Conservation (phyloP, 2,113 vertebrate species). For the Grus americana region DNA sequence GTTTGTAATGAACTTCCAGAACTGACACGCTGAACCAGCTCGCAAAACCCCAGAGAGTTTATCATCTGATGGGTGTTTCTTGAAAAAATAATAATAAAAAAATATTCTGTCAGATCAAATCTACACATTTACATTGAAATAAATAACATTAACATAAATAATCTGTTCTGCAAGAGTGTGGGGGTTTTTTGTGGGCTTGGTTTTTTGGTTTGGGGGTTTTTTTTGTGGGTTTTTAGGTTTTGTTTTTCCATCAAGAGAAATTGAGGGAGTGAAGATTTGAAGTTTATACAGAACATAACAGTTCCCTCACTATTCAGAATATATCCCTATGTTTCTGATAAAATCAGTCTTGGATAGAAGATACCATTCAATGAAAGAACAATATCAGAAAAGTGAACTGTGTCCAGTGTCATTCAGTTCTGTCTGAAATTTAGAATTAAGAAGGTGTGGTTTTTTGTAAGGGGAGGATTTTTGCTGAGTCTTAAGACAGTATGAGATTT, state of each 20-base stretch:
- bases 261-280: not conserved
- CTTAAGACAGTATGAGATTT: not conserved
- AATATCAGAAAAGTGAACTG: not conserved
- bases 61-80: not conserved
- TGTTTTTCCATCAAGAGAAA: not conserved
- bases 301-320: not conserved
- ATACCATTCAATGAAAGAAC: not conserved
- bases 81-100: not conserved
- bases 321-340: not conserved
- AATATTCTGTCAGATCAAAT: not conserved
- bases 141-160: not conserved
- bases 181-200: not conserved
- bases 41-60: not conserved
- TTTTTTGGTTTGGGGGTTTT: not conserved
- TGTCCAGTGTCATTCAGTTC: not conserved
- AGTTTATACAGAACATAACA: not conserved
- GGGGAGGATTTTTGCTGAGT: not conserved
- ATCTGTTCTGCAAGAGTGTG: not conserved
- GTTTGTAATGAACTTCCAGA: not conserved
- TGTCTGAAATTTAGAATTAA: not conserved
- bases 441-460: not conserved
- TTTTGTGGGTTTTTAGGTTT: rapidly evolving
- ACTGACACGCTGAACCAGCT: not conserved
- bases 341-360: not conserved
- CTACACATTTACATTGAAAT: not conserved